Evolutionary conservation across 2,113 vertebrate species (phyloP).

Genomic region (Camarhynchus parvulus): DNA sequence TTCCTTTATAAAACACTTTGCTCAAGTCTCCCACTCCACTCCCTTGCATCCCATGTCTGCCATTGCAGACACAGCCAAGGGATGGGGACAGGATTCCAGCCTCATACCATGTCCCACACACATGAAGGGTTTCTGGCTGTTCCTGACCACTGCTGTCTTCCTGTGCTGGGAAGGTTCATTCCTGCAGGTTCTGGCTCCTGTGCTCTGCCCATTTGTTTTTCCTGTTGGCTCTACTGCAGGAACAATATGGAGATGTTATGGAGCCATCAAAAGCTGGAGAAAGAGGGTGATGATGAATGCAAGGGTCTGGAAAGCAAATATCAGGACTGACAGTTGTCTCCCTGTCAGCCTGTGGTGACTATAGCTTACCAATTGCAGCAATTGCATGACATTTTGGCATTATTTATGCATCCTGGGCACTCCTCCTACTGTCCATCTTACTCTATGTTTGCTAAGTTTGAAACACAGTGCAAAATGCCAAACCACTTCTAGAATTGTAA

Average conservation of each 20-base stretch:
- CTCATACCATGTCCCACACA: accelerated
- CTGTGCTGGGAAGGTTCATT: no score
- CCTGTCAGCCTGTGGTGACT: neutral
- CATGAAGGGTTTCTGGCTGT: neutral
- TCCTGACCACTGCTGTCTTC: neutral
- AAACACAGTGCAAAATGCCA: neutral
- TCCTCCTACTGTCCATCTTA: neutral
- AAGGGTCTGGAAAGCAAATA: neutral
- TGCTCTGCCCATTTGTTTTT: neutral
- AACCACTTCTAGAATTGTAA: neutral
- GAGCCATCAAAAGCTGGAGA: neutral
- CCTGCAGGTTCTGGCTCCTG: neutral
- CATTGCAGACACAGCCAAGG: neutral
- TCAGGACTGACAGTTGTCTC: neutral
- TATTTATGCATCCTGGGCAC: neutral
- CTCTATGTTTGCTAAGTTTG: neutral
- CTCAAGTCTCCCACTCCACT: neutral
- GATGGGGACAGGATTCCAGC: neutral
- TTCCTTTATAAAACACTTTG: neutral
- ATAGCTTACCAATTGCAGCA: neutral
- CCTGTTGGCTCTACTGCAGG: neutral
- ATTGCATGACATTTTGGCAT: neutral
- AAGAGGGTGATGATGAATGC: accelerated
- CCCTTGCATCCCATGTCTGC: neutral
- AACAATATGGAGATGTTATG: neutral